Conservation (phyloP, 2,888 invertebrate species). For the Eilema caniola region DNA sequence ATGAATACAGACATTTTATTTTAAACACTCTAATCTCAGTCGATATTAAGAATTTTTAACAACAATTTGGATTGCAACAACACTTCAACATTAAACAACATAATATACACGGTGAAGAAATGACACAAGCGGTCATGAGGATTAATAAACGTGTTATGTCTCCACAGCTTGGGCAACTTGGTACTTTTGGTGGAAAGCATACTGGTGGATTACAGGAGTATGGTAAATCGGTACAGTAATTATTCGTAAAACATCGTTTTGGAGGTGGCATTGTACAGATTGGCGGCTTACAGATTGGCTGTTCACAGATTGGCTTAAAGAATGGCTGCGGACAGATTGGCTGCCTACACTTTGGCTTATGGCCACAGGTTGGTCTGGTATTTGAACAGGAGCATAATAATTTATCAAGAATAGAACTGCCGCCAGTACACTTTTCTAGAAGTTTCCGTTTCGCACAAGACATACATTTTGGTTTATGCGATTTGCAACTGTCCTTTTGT, state of each 20-base stretch:
- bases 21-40: neutral
- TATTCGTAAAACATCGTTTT: neutral
- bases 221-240: constrained; percentile 1
- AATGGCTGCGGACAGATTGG: too few relatives aligned
- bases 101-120: constrained; percentile 8
- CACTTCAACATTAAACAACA: constrained; percentile 15
- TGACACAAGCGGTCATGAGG: neutral
- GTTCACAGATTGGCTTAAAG: too few relatives aligned
- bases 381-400: neutral
- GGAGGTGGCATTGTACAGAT: neutral
- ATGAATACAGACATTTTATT: neutral
- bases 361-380: neutral
- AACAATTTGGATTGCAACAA: constrained; percentile 8
- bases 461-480: neutral
- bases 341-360: neutral
- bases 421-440: neutral
- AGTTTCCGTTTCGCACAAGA: neutral
- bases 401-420: too few relatives aligned
- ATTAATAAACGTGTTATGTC: neutral
- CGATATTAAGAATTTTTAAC: neutral
- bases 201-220: neutral
- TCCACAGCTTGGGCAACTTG: neutral
- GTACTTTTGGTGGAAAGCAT: neutral
- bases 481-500: neutral
- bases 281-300: neutral